Evolutionary conservation across 1,140 invertebrate genomes (phyloP), one percentile per base, ranked within the genome.

Genomic region (Pollicipes pollicipes): DNA sequence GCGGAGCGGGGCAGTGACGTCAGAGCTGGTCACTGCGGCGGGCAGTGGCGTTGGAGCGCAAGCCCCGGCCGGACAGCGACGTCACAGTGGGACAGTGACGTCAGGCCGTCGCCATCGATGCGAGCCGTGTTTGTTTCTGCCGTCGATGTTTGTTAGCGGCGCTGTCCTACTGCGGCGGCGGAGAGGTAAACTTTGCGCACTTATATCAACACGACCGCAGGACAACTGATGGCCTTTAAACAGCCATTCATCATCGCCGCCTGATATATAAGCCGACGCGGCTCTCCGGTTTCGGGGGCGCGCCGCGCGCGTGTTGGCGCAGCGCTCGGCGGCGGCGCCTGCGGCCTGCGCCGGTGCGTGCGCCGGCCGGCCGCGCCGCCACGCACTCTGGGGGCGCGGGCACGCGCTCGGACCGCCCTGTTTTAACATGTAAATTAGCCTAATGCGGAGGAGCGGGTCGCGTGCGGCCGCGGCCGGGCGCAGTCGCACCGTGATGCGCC

Each of bases 371-470:
- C n/a, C 32, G 45, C 45, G 45, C 21, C 45, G 21, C n/a, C 45
- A 58, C 45, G 45, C 45, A 58, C 45, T 10, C 45, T 21, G 13
- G 45, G 24, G 45, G 2, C 13, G 45, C 45, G 13, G 45, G 45
- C 35, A 6, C 6, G 35, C 35, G 6, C 6, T 17, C 35, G 35
- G 6, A 6, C 6, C 45, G 45, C 45, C 13, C 45, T 58, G 45
- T 58, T 58, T 58, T 58, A 58, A 58, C 45, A 58, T 58, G 45
- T 58, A 58, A 58, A 58, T 58, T 58, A 58, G 45, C 45, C 45
- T 58, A 58, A 58, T 58, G 45, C 45, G 21, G 24, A 21, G 13
- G 45, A 58, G 45, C 21, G 45, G 10, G 45, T 58, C 45, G 45
- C 45, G 45, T 58, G 45, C 45, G 6, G 2, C 2, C 13, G 13